A percentile compares a stretch with the other conserved stretches of the same genome.
Conservation (phyloP, 2,888 invertebrate species). For the Micoletzkya japonica region DNA sequence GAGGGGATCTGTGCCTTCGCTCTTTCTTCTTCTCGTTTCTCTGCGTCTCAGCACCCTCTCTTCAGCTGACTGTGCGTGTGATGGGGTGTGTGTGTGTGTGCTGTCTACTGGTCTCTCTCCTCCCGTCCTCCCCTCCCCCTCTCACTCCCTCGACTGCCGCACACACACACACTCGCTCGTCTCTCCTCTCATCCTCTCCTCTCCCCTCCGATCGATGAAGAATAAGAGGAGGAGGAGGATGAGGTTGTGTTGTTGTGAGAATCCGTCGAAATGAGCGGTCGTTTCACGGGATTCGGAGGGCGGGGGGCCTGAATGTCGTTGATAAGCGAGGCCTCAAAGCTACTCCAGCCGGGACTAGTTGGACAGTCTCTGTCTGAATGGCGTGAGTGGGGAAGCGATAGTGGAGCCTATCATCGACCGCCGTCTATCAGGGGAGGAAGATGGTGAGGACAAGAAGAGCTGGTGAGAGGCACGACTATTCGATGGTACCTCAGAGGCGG, state of each 20-base stretch:
- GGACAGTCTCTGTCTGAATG: too few species aligned
- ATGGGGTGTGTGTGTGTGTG: neutral
- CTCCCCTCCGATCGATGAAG: neutral
- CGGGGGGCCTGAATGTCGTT: neutral
- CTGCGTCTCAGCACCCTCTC: slow-evolving; percentile 21
- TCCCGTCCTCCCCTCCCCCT: slow-evolving; percentile 27
- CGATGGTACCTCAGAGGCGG: neutral
- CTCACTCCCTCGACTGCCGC: slow-evolving; percentile 23
- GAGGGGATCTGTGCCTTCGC: too few species aligned
- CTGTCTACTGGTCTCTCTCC: slow-evolving; percentile 28
- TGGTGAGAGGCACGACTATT: slow-evolving; percentile 9
- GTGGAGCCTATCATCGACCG: too few species aligned
- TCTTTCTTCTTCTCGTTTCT: too few species aligned
- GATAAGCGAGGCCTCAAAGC: too few species aligned
- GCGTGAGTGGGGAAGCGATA: too few species aligned
- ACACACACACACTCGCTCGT: slow-evolving; percentile 21
- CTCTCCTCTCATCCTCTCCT: slow-evolving; percentile 9
- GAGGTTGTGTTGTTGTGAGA: neutral
- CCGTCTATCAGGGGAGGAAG: slow-evolving; percentile 8
- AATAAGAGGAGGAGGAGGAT: slow-evolving; percentile 11
- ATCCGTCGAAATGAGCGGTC: neutral
- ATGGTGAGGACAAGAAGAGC: slow-evolving; percentile 1
- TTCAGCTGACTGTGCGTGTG: neutral
- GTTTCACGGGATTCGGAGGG: neutral
- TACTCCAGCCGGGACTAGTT: too few species aligned